A percentile compares a stretch with the other conserved stretches of the same genome.
phyloP scores from a whole-genome alignment of 2,888 invertebrate species.

The Amiota mariae region DNA sequence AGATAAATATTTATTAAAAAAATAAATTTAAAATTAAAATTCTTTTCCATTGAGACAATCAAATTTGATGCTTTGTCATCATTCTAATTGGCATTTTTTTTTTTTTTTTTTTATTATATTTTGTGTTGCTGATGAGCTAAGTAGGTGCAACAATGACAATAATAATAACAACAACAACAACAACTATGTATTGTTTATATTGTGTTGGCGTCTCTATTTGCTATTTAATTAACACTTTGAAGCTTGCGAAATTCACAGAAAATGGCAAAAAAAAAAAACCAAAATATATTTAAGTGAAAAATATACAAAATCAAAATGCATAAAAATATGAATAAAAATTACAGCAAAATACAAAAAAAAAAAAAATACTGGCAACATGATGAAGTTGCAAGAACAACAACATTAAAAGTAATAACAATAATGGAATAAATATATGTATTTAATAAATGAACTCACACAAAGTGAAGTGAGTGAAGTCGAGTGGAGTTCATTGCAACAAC shows the following conservation, averaged over 20 bases:
- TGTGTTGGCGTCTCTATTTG: conserved; percentile 50
- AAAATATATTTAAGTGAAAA: not conserved
- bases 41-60: not conserved
- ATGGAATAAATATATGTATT: too few relatives aligned
- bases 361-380: not conserved
- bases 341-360: conserved; percentile 1
- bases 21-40: not conserved
- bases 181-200: not conserved
- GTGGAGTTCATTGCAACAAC: conserved; percentile 11
- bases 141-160: not conserved
- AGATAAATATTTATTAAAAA: not conserved
- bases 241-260: conserved; percentile 46
- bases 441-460: not conserved
- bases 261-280: not conserved
- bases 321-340: conserved; percentile 12
- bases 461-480: too few relatives aligned
- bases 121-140: conserved; percentile 28
- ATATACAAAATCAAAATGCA: conserved; percentile 39
- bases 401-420: not conserved
- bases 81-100: conserved; percentile 31
- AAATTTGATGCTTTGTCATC: conserved; percentile 15
- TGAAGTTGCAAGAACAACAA: not conserved
- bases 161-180: not conserved
- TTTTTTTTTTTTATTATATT: conserved; percentile 24
- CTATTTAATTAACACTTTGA: conserved; percentile 59